Conservation (phyloP, 2,113 vertebrate species). For the Smithornis capensis region DNA sequence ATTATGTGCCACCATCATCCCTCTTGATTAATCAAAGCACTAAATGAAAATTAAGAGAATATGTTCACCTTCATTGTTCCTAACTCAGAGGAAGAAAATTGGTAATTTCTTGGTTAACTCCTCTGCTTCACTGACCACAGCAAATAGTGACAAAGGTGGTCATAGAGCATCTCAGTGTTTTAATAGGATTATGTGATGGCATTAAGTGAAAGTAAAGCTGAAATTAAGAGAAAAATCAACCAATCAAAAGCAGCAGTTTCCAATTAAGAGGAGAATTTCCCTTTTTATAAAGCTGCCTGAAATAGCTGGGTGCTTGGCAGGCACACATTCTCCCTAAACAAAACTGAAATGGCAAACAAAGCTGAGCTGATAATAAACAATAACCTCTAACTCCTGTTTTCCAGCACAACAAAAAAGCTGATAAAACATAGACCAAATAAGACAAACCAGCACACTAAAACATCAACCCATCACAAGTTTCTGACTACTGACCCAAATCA, state of each 20-base stretch:
- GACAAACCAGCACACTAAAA: background rate
- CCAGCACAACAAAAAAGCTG: conserved; percentile 60
- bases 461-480: background rate
- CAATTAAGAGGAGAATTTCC: background rate
- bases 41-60: background rate
- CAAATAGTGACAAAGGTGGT: background rate
- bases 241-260: background rate
- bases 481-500: background rate
- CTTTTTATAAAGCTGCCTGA: background rate
- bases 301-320: background rate
- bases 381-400: background rate
- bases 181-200: background rate
- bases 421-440: background rate
- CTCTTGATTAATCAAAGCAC: background rate
- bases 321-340: background rate
- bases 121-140: background rate
- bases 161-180: background rate
- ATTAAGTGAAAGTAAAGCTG: background rate
- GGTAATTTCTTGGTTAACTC: background rate
- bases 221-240: background rate
- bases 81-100: background rate
- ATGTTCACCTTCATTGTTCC: background rate
- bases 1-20: background rate
- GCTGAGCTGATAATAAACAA: background rate
- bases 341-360: background rate